Evolutionary conservation across 1,140 invertebrate genomes (phyloP).

Genomic region (Triops cancriformis): DNA sequence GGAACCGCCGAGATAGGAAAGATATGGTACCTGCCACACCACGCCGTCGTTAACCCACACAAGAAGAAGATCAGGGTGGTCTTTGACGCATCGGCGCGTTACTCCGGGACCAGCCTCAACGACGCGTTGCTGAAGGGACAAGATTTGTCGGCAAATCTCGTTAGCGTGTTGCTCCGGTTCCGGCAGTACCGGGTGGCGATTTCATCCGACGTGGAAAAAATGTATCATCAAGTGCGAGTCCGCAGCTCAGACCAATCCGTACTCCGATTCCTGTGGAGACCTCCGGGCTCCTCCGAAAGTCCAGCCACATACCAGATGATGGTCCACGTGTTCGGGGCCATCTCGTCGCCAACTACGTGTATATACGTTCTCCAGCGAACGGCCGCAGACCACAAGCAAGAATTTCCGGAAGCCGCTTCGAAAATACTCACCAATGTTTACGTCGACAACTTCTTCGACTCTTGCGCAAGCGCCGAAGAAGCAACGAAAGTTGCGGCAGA

Average conservation of each 20-base stretch:
- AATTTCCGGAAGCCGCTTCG: slow-evolving; percentile 9
- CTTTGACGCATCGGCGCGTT: slow-evolving; percentile 26
- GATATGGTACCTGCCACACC: slow-evolving; percentile 30
- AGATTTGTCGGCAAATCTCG: slow-evolving; percentile 36
- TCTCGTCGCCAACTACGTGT: slow-evolving; percentile 23
- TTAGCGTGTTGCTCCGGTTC: slow-evolving; percentile 31
- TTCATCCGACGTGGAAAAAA: slow-evolving; percentile 24
- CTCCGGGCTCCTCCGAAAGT: neutral
- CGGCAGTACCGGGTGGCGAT: slow-evolving; percentile 30
- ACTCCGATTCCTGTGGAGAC: slow-evolving; percentile 15
- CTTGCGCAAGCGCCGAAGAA: neutral
- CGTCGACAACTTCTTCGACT: slow-evolving; percentile 26
- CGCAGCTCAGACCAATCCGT: neutral
- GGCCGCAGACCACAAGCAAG: slow-evolving; percentile 5
- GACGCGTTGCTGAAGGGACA: slow-evolving; percentile 34
- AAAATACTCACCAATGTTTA: slow-evolving; percentile 18
- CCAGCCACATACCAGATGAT: slow-evolving; percentile 18
- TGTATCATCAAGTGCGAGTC: slow-evolving; percentile 26
- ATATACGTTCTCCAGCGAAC: neutral
- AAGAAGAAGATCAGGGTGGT: slow-evolving; percentile 26
- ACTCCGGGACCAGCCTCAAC: slow-evolving; percentile 33
- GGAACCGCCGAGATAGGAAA: neutral
- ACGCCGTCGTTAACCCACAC: slow-evolving; percentile 27
- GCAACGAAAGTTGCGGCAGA: slow-evolving; percentile 5
- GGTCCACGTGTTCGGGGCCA: slow-evolving; percentile 25